Evolutionary conservation across 2,888 invertebrate species (phyloP).

Genomic region (Xestia c-nigrum): DNA sequence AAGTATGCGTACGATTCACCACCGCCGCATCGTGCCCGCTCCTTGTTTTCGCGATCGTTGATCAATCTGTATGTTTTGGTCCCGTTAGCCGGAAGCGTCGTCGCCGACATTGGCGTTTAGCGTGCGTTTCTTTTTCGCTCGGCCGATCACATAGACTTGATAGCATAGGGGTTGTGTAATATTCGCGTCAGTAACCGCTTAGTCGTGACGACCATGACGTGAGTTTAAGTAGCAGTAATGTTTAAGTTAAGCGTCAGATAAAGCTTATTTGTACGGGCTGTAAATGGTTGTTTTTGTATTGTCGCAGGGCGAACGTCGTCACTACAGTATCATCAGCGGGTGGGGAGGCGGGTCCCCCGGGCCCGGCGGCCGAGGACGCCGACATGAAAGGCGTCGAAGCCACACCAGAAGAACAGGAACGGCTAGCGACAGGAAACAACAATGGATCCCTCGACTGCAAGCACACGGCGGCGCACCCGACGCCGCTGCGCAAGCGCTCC

Average conservation of each 20-base stretch:
- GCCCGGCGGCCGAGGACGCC: slow-evolving; percentile 83
- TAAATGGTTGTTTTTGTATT: slow-evolving; percentile 73
- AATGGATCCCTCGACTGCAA: slow-evolving; percentile 95
- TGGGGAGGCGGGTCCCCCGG: slow-evolving; percentile 83
- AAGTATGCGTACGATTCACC: slow-evolving; percentile 75
- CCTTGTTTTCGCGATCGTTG: slow-evolving; percentile 73
- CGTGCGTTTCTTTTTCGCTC: slow-evolving; percentile 80
- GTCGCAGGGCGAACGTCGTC: slow-evolving; percentile 84
- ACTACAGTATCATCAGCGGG: slow-evolving; percentile 80
- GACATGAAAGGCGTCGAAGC: slow-evolving; percentile 89
- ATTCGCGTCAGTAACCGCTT: slow-evolving; percentile 59
- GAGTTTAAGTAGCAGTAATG: slow-evolving; percentile 72
- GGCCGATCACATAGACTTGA: slow-evolving; percentile 66
- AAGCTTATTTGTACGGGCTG: slow-evolving; percentile 36
- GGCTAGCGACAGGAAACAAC: slow-evolving; percentile 89
- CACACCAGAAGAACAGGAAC: slow-evolving; percentile 88
- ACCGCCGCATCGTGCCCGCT: slow-evolving; percentile 66
- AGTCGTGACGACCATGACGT: slow-evolving; percentile 80
- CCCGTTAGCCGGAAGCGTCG: slow-evolving; percentile 81
- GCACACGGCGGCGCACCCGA: slow-evolving; percentile 88
- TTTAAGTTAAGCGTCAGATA: slow-evolving; percentile 17
- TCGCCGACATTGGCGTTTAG: slow-evolving; percentile 74
- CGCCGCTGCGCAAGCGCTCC: slow-evolving; percentile 91
- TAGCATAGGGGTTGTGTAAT: slow-evolving; percentile 71
- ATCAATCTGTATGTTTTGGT: slow-evolving; percentile 70